Percentiles rank a stretch among this genome's conserved stretches.
phyloP scores from a whole-genome alignment of 2,797 vertebrate genomes.

The Xiphophorus birchmanni region DNA sequence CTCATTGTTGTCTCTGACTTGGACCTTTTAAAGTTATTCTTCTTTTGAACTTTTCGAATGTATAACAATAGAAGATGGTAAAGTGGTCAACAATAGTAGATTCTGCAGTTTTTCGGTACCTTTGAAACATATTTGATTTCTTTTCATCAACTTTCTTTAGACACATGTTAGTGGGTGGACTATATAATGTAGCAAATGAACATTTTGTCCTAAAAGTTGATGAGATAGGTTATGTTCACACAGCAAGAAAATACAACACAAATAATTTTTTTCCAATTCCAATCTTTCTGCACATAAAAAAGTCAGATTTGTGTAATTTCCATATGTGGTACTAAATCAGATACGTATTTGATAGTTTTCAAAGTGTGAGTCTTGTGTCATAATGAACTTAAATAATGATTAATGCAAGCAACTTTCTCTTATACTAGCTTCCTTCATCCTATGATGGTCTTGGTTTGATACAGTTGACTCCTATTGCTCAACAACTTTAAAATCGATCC shows the following conservation, averaged over 20 bases:
- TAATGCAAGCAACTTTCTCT: background rate
- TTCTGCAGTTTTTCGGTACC: background rate
- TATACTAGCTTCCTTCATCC: background rate
- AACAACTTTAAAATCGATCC: background rate
- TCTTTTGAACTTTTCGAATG: background rate
- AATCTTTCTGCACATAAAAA: background rate
- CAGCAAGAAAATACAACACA: background rate
- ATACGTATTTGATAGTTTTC: background rate
- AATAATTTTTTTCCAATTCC: background rate
- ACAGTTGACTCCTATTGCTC: background rate
- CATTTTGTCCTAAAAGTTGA: background rate
- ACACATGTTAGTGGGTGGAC: too few species aligned
- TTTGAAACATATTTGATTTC: background rate
- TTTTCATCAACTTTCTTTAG: background rate
- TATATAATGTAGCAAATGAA: too few species aligned
- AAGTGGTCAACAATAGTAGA: background rate
- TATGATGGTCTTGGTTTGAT: background rate
- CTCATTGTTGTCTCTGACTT: background rate
- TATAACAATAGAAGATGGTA: background rate
- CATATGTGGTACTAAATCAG: background rate
- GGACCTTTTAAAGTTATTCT: background rate
- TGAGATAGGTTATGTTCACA: background rate
- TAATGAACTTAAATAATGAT: background rate
- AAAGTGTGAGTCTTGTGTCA: background rate
- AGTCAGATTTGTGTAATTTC: background rate